Conservation (phyloP, 2,797 vertebrate genomes). For the Tadarida brasiliensis region DNA sequence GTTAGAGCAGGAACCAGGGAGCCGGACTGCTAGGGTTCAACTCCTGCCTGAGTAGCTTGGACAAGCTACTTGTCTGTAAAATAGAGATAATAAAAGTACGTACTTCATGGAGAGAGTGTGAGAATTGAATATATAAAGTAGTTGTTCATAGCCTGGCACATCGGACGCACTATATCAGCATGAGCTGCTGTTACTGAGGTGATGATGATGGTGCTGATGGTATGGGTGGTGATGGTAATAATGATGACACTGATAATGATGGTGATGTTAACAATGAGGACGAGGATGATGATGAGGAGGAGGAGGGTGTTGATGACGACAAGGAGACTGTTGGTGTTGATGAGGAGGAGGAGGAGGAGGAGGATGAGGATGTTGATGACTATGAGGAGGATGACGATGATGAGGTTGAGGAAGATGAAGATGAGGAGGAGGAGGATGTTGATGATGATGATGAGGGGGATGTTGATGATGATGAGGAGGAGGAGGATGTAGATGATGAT, state of each 20-base stretch:
- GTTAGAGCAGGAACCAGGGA: neutral
- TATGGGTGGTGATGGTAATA: rapidly evolving
- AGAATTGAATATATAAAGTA: neutral
- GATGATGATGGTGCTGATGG: rapidly evolving
- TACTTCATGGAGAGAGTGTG: neutral
- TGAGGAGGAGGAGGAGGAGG: no score
- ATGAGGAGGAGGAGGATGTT: no score
- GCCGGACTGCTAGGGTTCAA: neutral
- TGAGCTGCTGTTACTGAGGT: neutral
- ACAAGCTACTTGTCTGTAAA: neutral
- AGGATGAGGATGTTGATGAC: no score
- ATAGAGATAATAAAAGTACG: no score
- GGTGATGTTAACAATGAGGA: rapidly evolving
- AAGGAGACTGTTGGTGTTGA: rapidly evolving
- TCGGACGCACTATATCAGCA: rapidly evolving
- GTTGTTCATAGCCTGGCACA: neutral
- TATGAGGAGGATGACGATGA: no score
- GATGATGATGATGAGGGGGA: no score
- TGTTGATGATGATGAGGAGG: no score
- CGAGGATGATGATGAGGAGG: neutral
- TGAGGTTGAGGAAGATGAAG: no score
- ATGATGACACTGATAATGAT: no score
- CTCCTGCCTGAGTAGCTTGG: neutral
- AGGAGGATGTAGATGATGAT: no score
- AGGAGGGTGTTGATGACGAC: rapidly evolving